Evolutionary conservation across 2,797 vertebrate species (phyloP), one percentile per base, ranked within the genome.

Genomic region (Schizopygopsis malacanthus): DNA sequence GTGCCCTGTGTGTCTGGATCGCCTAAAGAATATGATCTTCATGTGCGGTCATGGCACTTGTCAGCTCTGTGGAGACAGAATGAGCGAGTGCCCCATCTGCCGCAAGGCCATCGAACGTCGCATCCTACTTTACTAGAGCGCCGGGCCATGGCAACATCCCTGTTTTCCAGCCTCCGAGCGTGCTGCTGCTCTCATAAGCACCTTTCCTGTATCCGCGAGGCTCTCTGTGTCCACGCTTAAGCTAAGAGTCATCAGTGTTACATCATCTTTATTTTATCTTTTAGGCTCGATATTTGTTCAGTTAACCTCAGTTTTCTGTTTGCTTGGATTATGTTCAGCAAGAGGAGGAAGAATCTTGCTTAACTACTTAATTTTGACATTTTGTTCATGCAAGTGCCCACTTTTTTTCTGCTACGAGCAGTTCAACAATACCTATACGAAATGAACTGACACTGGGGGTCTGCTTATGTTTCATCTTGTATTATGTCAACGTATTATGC

Each of bases 21-120:
- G 98, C 20, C 95, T 99, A 91, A 99, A 99, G 97, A 99, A 99
- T 88, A 99, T 99, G 98, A 99, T 99, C 94, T 99, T 99, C 92
- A 98, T 99, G 93, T 99, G 98, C 84, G 98, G 98, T 89, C 98
- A 99, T 0, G 98, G 98, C 85, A 99, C 98, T 0, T 99, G 98
- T 90, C 98, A 99, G 87, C 97, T 99, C 52, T 99, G 98, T 8
- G 98, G 98, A 82, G 98, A 99, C 94, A 95, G 98, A 80, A 99
- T 99, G 98, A 99, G 98, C 87, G 98, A 99, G 95, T 99, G 98
- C 83, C 98, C 98, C 81, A 99, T 99, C 91, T 99, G 98, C 94
- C 97, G 98, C 93, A 99, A 99, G 93, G 98, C 97, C 87, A 99
- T 99, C 79, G 98, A 99, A 87, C 96, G 98, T 87, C 97, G 98